phyloP scores from a whole-genome alignment of 2,888 invertebrate genomes.

The Meiosimyza platycephala region DNA sequence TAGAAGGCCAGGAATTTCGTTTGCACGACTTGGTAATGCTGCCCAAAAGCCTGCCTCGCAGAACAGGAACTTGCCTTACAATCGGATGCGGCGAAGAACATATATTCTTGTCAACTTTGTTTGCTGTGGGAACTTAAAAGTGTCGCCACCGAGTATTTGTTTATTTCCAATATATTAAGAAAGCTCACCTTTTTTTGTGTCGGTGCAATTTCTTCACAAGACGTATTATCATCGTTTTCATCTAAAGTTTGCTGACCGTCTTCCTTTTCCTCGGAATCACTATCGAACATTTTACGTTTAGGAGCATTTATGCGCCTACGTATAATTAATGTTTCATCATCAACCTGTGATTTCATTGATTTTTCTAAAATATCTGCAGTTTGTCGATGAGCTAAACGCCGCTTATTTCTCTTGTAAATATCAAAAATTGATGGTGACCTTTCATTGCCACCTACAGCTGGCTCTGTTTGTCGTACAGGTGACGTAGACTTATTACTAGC shows the following conservation, averaged over 20 bases:
- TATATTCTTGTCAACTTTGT: too few relatives aligned
- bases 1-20: too few relatives aligned
- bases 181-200: slow-evolving; percentile 55
- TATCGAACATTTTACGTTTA: slow-evolving; percentile 55
- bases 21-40: too few relatives aligned
- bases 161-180: not conserved
- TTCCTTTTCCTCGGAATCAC: slow-evolving; percentile 51
- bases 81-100: too few relatives aligned
- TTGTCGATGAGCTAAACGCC: slow-evolving; percentile 45
- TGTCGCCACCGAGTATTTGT: too few relatives aligned
- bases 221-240: slow-evolving; percentile 34
- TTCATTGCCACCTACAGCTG: slow-evolving; percentile 26
- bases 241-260: slow-evolving; percentile 30
- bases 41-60: too few relatives aligned
- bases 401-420: slow-evolving; percentile 51
- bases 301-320: slow-evolving; percentile 23
- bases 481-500: not conserved
- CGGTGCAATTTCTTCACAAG: slow-evolving; percentile 49
- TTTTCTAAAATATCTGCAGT: not conserved
- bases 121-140: too few relatives aligned
- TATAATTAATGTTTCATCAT: slow-evolving; percentile 31
- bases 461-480: not conserved
- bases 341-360: slow-evolving; percentile 30
- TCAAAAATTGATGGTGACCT: slow-evolving; percentile 57
- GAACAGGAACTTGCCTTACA: too few relatives aligned